Evolutionary conservation across 2,797 vertebrate genomes (phyloP).

Genomic region (Psittacula derbiana): DNA sequence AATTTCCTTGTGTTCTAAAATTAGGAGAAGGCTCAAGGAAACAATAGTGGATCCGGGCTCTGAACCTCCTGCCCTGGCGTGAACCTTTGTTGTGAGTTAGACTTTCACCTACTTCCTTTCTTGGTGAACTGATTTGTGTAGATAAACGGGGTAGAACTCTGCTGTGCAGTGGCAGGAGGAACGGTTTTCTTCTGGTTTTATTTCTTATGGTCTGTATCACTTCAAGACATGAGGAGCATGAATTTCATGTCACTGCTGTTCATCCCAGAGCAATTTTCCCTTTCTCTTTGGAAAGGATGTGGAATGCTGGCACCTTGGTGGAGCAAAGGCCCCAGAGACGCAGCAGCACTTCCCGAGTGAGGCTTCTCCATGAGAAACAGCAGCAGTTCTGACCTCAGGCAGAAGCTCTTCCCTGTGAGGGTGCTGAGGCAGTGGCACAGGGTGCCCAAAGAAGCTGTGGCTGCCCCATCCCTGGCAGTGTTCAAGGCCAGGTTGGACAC

Average conservation of each 20-base stretch:
- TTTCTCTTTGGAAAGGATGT: fast-evolving
- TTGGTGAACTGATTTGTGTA: background rate
- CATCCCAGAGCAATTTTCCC: background rate
- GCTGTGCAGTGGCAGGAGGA: background rate
- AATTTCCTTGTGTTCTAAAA: constrained; percentile 61
- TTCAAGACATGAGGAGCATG: background rate
- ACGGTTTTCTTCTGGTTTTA: background rate
- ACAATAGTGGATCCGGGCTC: constrained; percentile 33
- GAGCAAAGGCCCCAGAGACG: background rate
- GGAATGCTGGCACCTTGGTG: fast-evolving
- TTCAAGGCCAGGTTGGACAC: too few species aligned
- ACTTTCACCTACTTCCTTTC: constrained; percentile 46
- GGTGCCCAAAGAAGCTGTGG: background rate
- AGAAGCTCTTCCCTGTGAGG: background rate
- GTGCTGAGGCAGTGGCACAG: background rate
- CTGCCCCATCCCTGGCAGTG: background rate
- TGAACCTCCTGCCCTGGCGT: background rate
- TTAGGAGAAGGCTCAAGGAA: constrained; percentile 23
- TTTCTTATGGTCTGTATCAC: background rate
- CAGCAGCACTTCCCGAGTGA: fast-evolving
- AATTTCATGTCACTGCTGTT: fast-evolving
- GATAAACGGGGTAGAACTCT: background rate
- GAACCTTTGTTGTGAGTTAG: background rate
- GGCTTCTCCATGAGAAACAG: fast-evolving
- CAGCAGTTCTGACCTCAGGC: background rate